phyloP scores from a whole-genome alignment of 1,140 invertebrate species.

The Homarus americanus region DNA sequence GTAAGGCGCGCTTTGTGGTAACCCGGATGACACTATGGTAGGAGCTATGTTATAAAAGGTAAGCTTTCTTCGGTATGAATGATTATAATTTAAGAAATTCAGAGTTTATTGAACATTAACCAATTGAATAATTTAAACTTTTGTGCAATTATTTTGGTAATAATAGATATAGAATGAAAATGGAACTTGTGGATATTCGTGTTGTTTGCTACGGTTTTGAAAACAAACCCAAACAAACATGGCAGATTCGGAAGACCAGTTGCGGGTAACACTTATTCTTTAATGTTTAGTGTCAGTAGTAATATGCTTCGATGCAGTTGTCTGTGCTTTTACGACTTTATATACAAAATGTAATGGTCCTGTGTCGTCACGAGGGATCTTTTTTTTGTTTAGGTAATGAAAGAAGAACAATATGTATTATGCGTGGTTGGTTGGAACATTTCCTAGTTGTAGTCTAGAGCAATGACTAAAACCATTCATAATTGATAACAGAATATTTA shows the following conservation, averaged over 20 bases:
- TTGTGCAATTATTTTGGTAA: no score
- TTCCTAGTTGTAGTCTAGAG: no score
- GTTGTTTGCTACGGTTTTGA: background rate
- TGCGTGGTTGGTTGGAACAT: background rate
- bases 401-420: background rate
- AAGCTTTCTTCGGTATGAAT: no score
- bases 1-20: no score
- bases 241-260: slow-evolving; percentile 12
- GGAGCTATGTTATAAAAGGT: no score
- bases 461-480: no score
- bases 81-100: no score
- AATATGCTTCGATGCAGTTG: background rate
- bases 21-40: no score
- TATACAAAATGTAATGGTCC: background rate
- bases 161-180: background rate
- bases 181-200: background rate
- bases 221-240: slow-evolving; percentile 19
- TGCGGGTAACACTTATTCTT: slow-evolving; percentile 1
- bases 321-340: background rate
- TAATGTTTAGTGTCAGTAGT: background rate
- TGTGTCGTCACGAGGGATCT: no score
- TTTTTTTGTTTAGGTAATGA: background rate
- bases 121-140: no score
- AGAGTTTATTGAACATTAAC: no score
- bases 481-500: no score